phyloP scores from a whole-genome alignment of 2,797 vertebrate species.

The Leucoraja ocellata region DNA sequence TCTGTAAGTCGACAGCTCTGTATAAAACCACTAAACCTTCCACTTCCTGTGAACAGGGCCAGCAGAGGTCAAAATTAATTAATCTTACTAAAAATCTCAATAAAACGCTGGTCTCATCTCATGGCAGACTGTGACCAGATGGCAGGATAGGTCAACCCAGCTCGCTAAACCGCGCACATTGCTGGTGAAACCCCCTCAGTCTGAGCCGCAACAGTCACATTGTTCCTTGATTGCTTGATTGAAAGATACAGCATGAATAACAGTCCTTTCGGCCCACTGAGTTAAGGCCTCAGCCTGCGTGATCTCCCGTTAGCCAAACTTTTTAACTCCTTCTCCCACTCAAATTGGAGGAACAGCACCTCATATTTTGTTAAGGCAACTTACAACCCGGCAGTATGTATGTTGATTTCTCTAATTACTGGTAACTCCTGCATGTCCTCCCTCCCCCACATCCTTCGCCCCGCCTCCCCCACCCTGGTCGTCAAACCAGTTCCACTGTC shows the following conservation, averaged over 20 bases:
- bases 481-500: too few species aligned
- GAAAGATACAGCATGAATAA: background rate
- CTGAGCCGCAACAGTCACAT: background rate
- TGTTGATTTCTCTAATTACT: too few species aligned
- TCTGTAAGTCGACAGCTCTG: slow-evolving; percentile 72
- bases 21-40: slow-evolving; percentile 54
- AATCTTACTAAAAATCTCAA: slow-evolving; percentile 31
- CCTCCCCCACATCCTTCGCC: too few species aligned
- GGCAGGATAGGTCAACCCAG: background rate
- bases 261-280: too few species aligned
- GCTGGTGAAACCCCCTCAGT: background rate
- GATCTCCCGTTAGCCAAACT: too few species aligned
- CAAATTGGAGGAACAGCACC: too few species aligned
- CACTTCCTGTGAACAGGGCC: slow-evolving; percentile 53
- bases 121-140: background rate
- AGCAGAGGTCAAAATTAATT: slow-evolving; percentile 48
- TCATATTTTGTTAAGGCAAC: too few species aligned
- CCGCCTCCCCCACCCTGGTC: too few species aligned
- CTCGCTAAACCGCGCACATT: background rate
- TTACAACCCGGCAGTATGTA: too few species aligned
- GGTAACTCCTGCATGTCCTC: too few species aligned
- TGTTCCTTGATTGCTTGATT: background rate
- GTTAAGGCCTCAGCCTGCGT: too few species aligned
- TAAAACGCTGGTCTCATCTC: background rate
- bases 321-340: too few species aligned